Base-by-base conservation (phyloP, 2,113 vertebrate genomes). In the Cephalopterus ornatus region DNA sequence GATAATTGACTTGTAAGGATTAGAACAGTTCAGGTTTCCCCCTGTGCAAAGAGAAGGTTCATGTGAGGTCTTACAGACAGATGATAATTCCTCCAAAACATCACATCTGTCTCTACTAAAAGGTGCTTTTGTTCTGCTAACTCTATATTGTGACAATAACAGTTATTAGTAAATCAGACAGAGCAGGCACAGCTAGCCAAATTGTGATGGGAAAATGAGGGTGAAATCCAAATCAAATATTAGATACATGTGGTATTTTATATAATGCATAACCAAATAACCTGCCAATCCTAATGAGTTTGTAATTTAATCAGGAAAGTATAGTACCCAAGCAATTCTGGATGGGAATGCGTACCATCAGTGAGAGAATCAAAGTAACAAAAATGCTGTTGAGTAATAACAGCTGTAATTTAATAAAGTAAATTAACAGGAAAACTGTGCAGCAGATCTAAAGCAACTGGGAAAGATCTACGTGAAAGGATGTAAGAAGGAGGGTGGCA, bases 1-100 rank as follows among this genome's bases (percentile, higher is more conserved):
- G 93, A 88, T 97, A 97, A 97, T 96, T 97, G 96, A 96, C 95
- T 97, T 85, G 66, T 95, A 92, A 90, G 87, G 85, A 97, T 94
- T 97, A 96, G 93, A 95, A 73, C 37, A 87, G 76, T 74, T 91
- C 85, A 88, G 90, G 77, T 93, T 96, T 95, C 87, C 93, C 90
- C 71, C 78, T 74, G 93, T 85, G 92, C 59, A 91, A 96, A 86
- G 44, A 49, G 37, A 85, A 91, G 70, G 96, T 97, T 97, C 97
- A 97, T 93, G 68, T 95, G 91, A 96, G 96, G 97, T 97, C 96
- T 96, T 85, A 78, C 33, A 89, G 83, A 86, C 20, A 72, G 63
- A 93, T 35, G 33, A 35, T 83, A 93, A 85, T 85, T 93, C 79
- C 44, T 90, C 32, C n/a, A 75, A 84, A 94, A 75, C 22, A 72